These are phyloP conservation scores for Chondrosia reniformis DNA, from an alignment of 37 sponge, comb jelly and placozoan genomes.

Conservation along the genomic window DNA sequence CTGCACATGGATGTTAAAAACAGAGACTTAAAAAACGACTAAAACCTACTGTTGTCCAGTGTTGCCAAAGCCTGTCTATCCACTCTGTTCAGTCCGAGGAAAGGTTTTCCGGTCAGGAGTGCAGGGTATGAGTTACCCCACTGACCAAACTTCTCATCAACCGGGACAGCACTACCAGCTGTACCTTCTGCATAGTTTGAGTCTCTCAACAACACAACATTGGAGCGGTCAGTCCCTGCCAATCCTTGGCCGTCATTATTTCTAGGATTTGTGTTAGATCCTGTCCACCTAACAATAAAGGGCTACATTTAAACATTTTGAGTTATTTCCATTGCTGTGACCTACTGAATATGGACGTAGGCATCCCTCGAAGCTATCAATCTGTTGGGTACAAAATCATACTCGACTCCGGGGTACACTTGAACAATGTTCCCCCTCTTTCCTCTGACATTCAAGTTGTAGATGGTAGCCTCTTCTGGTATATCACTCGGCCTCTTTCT, in stretches of 20 bases:
- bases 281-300: conserved; percentile 82
- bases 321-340: not conserved
- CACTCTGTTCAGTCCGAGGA: conserved; percentile 51
- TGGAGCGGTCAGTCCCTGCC: conserved; percentile 91
- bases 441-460: conserved; percentile 95
- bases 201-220: conserved; percentile 82
- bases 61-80: conserved; percentile 55
- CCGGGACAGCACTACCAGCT: conserved; percentile 29
- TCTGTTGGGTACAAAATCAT: conserved; percentile 95
- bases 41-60: conserved; percentile 38
- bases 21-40: not conserved
- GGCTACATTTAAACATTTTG: not conserved
- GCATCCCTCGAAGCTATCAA: conserved; percentile 36
- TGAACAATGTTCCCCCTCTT: conserved; percentile 99
- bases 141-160: conserved; percentile 56
- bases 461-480: conserved; percentile 40
- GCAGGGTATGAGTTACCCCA: conserved; percentile 89
- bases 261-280: conserved; percentile 95
- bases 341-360: conserved; percentile 92
- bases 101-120: conserved; percentile 44
- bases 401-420: conserved; percentile 97
- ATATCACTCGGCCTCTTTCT: conserved; percentile 44
- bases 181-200: conserved; percentile 62
- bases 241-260: conserved; percentile 97
- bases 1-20: not conserved